Evolutionary conservation across 2,888 invertebrate genomes (phyloP), one percentile per base, ranked within the genome.

Genomic region (Volucella zonaria): DNA sequence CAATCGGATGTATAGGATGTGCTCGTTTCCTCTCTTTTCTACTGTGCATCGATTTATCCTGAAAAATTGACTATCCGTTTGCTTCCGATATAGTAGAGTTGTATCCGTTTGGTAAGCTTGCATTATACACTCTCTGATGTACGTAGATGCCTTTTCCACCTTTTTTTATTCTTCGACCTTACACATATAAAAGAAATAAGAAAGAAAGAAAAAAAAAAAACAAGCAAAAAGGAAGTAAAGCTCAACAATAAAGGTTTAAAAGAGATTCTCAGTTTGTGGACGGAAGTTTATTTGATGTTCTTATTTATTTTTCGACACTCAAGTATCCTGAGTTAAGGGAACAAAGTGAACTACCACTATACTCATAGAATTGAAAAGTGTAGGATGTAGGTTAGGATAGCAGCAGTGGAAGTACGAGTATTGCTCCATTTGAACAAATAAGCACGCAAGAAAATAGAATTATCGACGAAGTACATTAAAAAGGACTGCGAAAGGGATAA

Each of bases 251-350:
- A 80, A 67, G 61, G 83, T 76, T 79, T 38, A 59, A 70, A 62
- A 58, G 64, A 75, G 75, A 70, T 67, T 73, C 71, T 49, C 1
- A 67, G 66, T 67, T 81, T 76, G 76, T 81, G 73, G 76, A 81
- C 76, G 85, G 76, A 81, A 85, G 85, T 85, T 76, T 81, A 85
- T 85, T 85, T 81, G 81, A 77, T 85, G 85, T 73, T 77, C 73
- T 76, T 85, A 81, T 85, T 85, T 85, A 85, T 85, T 81, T 85
- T 85, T 68, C 76, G 77, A 85, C 73, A 77, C 85, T 81, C 81
- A 81, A 85, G 85, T 58, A 77, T 81, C 71, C 85, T 76, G 85
- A 85, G 80, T 81, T 85, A 81, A 83, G 83, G 70, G 80, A 52
- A 67, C 54, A 70, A 62, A 67, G 71, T 67, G 77, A 67, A 66